phyloP scores from a whole-genome alignment of 2,797 vertebrate species.

The Sebastes hopkinsi region DNA sequence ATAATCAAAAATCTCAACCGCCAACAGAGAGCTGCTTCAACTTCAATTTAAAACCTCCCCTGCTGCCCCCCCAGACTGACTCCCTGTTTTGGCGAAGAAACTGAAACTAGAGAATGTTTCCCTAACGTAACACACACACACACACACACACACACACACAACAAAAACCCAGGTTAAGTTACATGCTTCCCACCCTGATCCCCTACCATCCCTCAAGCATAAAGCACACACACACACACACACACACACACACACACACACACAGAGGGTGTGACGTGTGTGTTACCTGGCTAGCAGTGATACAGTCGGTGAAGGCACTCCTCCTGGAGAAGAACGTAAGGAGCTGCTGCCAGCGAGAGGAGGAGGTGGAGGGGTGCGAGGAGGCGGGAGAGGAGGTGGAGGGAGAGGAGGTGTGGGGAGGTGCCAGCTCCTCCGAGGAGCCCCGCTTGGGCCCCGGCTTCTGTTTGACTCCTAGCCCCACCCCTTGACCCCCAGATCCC shows the following conservation, averaged over 20 bases:
- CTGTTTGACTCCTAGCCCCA: conserved; percentile 87
- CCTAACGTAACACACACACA: conserved; percentile 24
- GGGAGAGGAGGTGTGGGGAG: conserved; percentile 69
- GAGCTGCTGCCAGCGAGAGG: conserved; percentile 96
- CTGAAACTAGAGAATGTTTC: conserved; percentile 56
- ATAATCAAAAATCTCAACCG: conserved; percentile 62
- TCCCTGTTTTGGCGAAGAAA: conserved; percentile 36
- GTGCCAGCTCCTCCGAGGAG: conserved; percentile 89
- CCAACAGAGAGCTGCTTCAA: conserved; percentile 46
- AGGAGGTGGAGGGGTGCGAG: conserved; percentile 85
- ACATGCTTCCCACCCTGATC: conserved; percentile 53
- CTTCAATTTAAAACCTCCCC: conserved; percentile 30
- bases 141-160: background rate
- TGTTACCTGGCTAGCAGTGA: conserved; percentile 93
- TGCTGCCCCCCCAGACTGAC: conserved; percentile 7
- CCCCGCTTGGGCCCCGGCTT: conserved; percentile 92
- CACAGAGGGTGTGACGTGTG: conserved; percentile 30
- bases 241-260: background rate
- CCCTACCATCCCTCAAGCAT: conserved; percentile 36
- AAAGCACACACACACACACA: conserved; percentile 16
- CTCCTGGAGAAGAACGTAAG: conserved; percentile 94
- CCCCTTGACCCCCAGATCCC: conserved; percentile 72
- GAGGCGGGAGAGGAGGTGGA: conserved; percentile 81
- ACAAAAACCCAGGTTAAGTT: conserved; percentile 56
- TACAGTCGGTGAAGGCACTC: conserved; percentile 96